These are phyloP conservation scores for Halocaridina rubra DNA, from an alignment of 2,888 invertebrate genomes.

Conservation along the genomic window DNA sequence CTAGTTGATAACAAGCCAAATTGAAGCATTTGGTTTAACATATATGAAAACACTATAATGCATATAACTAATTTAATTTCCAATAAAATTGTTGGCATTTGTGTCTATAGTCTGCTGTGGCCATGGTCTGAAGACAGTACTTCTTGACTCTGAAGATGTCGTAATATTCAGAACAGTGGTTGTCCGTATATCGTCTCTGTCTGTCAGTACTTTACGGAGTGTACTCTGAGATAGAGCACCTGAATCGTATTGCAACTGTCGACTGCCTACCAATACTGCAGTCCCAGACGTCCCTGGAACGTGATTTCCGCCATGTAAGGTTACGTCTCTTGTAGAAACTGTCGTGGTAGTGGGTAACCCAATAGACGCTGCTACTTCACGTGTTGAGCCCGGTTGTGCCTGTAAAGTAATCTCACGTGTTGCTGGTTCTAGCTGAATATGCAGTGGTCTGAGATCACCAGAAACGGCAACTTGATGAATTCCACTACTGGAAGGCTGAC, in stretches of 20 bases:
- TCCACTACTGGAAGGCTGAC: constrained; percentile 28
- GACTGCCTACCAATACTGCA: constrained; percentile 39
- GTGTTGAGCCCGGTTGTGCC: not conserved
- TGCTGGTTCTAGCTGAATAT: constrained; percentile 53
- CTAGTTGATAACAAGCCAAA: no score
- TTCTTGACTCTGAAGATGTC: constrained; percentile 5
- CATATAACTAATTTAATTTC: no score
- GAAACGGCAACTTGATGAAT: constrained; percentile 50
- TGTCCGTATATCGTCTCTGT: constrained; percentile 36
- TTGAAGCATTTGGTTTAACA: no score
- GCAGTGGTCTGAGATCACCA: constrained; percentile 45
- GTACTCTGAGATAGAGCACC: constrained; percentile 34
- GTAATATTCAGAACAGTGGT: constrained; percentile 31
- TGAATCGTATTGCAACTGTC: constrained; percentile 42
- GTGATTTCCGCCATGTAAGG: constrained; percentile 30
- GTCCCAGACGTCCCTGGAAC: constrained; percentile 34
- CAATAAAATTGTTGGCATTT: constrained; percentile 39
- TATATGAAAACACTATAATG: no score
- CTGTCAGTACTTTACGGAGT: constrained; percentile 42
- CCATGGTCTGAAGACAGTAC: constrained; percentile 24
- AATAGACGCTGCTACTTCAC: constrained; percentile 20
- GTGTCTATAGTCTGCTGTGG: constrained; percentile 23
- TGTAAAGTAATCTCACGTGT: constrained; percentile 44
- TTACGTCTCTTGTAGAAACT: constrained; percentile 28
- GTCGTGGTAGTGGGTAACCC: constrained; percentile 18